A percentile compares a stretch with the other conserved stretches of the same genome.
Conservation (phyloP, 1,140 invertebrate genomes). For the Oryctes rhinoceros region DNA sequence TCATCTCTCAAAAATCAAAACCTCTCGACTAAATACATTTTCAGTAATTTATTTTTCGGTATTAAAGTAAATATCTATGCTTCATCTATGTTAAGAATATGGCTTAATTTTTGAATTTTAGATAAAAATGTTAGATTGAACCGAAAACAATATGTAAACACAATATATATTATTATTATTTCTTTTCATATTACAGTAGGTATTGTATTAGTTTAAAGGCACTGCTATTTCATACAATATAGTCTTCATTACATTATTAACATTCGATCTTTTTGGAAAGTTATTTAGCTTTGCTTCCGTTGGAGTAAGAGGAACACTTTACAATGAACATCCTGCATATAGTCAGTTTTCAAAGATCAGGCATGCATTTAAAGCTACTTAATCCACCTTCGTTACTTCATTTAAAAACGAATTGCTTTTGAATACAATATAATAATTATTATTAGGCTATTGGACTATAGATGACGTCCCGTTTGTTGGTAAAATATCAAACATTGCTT, state of each 20-base stretch:
- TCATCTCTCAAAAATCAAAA: background rate
- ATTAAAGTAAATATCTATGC: background rate
- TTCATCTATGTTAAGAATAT: background rate
- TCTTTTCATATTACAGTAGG: slow-evolving; percentile 24
- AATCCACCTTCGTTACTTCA: background rate
- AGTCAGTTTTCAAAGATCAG: background rate
- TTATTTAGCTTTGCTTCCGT: background rate
- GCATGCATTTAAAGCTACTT: background rate
- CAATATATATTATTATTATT: background rate
- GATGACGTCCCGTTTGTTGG: background rate
- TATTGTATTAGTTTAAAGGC: slow-evolving; percentile 54
- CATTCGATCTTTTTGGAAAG: background rate
- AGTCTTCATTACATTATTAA: slow-evolving; percentile 8
- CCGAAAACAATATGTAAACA: background rate
- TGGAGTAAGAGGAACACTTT: background rate
- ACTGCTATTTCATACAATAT: slow-evolving; percentile 54
- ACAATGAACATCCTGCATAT: no score
- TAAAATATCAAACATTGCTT: background rate
- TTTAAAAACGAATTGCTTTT: background rate
- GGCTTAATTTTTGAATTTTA: background rate
- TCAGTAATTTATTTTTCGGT: no score
- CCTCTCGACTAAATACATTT: no score
- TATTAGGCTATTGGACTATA: no score
- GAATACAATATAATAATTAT: no score
- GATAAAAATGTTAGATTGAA: background rate